Base-by-base conservation (phyloP, 2,888 invertebrate genomes). In the Tachystola acroxantha region DNA sequence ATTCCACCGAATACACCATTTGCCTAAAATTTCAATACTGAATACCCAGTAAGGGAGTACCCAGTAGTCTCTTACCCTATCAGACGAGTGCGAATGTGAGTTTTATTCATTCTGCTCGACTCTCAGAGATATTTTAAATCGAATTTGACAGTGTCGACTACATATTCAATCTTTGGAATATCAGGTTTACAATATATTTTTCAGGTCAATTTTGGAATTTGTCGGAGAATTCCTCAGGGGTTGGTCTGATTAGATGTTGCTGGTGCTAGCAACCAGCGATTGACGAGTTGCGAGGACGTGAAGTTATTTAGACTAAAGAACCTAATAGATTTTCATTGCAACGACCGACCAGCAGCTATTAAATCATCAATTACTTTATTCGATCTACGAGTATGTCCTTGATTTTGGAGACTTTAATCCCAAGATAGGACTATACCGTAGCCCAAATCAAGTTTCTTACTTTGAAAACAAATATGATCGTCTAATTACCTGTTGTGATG, bases 11-110 rank as follows among this genome's bases (percentile, higher is more conserved):
- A 63, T 64, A 64, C 56, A 57, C 67, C 61, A 70, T 73, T 76
- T 74, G 62, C 64, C 64, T 69, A 66, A 73, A 70, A 66, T 68
- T 62, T 55, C 69, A 63, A 73, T 72, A 68, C 66, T 52, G 61
- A 62, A 62, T 59, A 57, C 50, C n/a, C 51, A 48, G 48, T 55
- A 53, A 24, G 58, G 58, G 47, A 47, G 58, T 52, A n/a, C n/a
- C n/a, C n/a, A n/a, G n/a, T n/a, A n/a, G 50, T 44, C 43, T 39
- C 45, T 42, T 46, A 42, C 46, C 45, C 45, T 37, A 50, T 48
- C 49, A 57, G 50, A 48, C 55, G 48, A 56, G 46, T 50, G 50
- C 48, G 54, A 60, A 68, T 67, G 67, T 57, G 60, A 64, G 60
- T 68, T 70, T 72, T 68, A 69, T 72, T 60, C 64, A 64, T 58